Evolutionary conservation across 1,140 invertebrate genomes (phyloP).

Genomic region (Halictus rubicundus): DNA sequence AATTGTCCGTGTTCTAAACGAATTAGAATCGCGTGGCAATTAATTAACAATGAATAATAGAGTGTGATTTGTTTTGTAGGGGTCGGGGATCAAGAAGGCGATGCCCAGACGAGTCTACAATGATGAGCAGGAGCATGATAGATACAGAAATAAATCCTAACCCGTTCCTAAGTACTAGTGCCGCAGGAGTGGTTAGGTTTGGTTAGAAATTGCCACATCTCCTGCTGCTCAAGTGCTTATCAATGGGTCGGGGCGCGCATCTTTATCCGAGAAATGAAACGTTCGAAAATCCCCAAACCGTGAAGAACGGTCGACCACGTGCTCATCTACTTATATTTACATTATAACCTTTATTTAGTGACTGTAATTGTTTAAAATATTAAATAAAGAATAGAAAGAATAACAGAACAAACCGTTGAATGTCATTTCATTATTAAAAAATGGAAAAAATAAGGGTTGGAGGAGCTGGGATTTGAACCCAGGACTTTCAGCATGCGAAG

Average conservation of each 20-base stretch:
- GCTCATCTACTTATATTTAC: neutral
- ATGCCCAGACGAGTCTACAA: too few relatives aligned
- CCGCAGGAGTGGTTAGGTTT: slow-evolving; percentile 88
- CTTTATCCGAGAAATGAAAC: slow-evolving; percentile 39
- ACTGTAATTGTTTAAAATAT: slow-evolving; percentile 10
- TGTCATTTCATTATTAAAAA: slow-evolving; percentile 24
- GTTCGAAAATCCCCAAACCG: neutral
- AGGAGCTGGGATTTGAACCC: slow-evolving; percentile 83
- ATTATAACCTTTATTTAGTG: neutral
- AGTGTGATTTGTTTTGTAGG: neutral
- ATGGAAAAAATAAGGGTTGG: slow-evolving; percentile 67
- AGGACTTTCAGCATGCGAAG: slow-evolving; percentile 84
- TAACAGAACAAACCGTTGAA: slow-evolving; percentile 14
- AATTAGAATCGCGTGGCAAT: neutral
- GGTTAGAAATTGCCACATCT: slow-evolving; percentile 83
- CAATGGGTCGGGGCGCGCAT: slow-evolving; percentile 84
- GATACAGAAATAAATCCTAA: slow-evolving; percentile 74
- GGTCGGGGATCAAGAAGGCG: neutral
- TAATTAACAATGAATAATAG: neutral
- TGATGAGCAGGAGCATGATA: neutral
- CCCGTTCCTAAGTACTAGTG: slow-evolving; percentile 94
- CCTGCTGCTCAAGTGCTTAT: slow-evolving; percentile 94
- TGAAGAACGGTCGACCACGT: neutral
- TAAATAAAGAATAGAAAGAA: slow-evolving; percentile 44
- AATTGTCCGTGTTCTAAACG: too few relatives aligned